Conservation (phyloP, 2,113 vertebrate species). For the Atherinomorus stipes region DNA sequence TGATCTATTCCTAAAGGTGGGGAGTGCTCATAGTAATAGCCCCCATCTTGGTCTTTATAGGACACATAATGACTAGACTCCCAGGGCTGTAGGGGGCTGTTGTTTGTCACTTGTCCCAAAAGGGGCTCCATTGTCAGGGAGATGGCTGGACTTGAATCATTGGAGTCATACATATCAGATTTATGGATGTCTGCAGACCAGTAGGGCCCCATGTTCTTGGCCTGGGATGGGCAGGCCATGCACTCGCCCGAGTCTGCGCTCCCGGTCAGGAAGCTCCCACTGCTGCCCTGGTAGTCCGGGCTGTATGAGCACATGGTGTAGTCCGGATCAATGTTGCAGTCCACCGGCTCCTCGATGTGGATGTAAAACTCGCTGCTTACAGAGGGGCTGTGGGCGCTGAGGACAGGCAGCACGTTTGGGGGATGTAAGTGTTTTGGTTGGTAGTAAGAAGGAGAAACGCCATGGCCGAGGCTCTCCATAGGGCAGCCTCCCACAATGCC, state of each 20-base stretch:
- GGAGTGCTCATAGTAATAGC: conserved; percentile 82
- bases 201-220: conserved; percentile 73
- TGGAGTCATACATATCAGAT: conserved; percentile 79
- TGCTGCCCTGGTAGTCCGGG: conserved; percentile 82
- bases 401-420: conserved; percentile 89
- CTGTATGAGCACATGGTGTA: conserved; percentile 86
- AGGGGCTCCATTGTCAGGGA: conserved; percentile 92
- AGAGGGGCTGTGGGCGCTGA: conserved; percentile 92
- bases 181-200: conserved; percentile 82
- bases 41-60: conserved; percentile 84
- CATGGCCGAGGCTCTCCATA: conserved; percentile 80
- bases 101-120: conserved; percentile 78
- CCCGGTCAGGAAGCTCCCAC: conserved; percentile 79
- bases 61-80: conserved; percentile 85
- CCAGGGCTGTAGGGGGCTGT: conserved; percentile 78
- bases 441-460: conserved; percentile 88
- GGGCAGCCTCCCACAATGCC: conserved; percentile 79
- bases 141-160: conserved; percentile 82
- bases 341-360: conserved; percentile 90
- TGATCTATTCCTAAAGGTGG: conserved; percentile 68
- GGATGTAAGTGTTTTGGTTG: conserved; percentile 84
- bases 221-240: conserved; percentile 74
- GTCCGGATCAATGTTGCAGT: conserved; percentile 85
- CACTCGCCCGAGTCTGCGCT: conserved; percentile 78
- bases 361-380: conserved; percentile 94